phyloP scores from a whole-genome alignment of 1,140 invertebrate genomes.

The Eumaeus atala region DNA sequence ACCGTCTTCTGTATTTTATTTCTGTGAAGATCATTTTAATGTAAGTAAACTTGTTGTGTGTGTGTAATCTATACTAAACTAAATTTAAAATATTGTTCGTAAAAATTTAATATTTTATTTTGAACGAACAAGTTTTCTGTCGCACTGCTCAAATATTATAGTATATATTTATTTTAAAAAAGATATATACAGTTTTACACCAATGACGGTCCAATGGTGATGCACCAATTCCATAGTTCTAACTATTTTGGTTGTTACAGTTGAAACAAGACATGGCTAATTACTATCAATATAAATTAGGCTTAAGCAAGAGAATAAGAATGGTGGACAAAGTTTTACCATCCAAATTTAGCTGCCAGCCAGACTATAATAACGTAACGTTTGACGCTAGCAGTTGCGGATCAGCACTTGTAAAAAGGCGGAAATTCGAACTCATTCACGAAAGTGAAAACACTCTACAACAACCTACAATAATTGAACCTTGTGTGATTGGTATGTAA shows the following conservation, averaged over 20 bases:
- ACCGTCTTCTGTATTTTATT: neutral
- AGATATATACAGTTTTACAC: no score
- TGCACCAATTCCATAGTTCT: no score
- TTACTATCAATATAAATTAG: constrained; percentile 5
- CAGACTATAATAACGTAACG: neutral
- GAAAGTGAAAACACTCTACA: neutral
- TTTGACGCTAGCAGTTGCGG: neutral
- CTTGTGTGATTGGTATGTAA: no score
- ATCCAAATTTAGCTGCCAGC: constrained; percentile 10
- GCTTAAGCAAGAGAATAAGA: constrained; percentile 1
- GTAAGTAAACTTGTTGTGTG: no score
- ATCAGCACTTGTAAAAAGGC: neutral
- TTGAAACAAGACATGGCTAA: constrained; percentile 8
- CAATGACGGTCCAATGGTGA: no score
- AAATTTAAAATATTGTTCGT: no score
- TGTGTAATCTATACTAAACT: no score
- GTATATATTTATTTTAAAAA: no score
- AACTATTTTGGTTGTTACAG: constrained; percentile 8
- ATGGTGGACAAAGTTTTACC: constrained; percentile 9
- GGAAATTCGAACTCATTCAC: neutral
- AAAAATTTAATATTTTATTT: no score
- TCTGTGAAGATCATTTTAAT: constrained; percentile 9
- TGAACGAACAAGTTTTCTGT: no score
- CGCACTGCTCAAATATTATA: no score
- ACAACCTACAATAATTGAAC: neutral